A percentile compares a stretch with the other conserved stretches of the same genome.
Conservation (phyloP, 2,888 invertebrate genomes). For the Brachyopa scutellaris region DNA sequence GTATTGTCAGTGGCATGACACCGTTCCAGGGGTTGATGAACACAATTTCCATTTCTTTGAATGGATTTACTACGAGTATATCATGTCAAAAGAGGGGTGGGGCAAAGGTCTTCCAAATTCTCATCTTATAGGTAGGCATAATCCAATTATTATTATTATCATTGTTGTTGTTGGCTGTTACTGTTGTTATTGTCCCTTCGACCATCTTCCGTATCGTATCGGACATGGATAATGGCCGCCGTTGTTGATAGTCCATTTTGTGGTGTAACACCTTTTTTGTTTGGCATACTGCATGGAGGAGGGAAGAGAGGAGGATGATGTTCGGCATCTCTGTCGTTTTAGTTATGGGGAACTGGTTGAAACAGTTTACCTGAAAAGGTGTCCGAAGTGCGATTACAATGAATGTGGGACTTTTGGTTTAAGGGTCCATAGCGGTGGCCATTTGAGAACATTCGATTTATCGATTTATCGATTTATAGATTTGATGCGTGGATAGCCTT, state of each 20-base stretch:
- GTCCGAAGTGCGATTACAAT: neutral
- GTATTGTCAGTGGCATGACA: neutral
- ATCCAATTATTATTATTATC: conserved; percentile 57
- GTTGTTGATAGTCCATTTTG: conserved; percentile 56
- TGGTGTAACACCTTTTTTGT: conserved; percentile 52
- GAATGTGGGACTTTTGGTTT: neutral
- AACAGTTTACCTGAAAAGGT: too few species aligned
- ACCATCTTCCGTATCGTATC: conserved; percentile 15
- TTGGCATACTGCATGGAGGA: neutral
- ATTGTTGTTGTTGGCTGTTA: conserved; percentile 14
- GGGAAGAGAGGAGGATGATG: neutral
- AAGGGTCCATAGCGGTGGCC: too few species aligned
- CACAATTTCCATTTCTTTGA: neutral
- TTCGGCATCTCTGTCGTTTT: too few species aligned
- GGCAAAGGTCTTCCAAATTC: conserved; percentile 19
- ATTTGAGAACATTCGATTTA: too few species aligned
- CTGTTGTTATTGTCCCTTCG: neutral
- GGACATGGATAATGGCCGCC: conserved; percentile 58
- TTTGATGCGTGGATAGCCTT: too few species aligned
- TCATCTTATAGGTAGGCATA: conserved; percentile 55
- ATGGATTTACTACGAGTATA: too few species aligned
- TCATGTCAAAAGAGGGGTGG: conserved; percentile 8
- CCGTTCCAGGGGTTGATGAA: neutral
- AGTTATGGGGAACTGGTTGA: too few species aligned
- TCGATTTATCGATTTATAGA: too few species aligned